These are phyloP conservation scores for Cephalotes varians DNA, from an alignment of 2,888 invertebrate species.

Conservation along the genomic window DNA sequence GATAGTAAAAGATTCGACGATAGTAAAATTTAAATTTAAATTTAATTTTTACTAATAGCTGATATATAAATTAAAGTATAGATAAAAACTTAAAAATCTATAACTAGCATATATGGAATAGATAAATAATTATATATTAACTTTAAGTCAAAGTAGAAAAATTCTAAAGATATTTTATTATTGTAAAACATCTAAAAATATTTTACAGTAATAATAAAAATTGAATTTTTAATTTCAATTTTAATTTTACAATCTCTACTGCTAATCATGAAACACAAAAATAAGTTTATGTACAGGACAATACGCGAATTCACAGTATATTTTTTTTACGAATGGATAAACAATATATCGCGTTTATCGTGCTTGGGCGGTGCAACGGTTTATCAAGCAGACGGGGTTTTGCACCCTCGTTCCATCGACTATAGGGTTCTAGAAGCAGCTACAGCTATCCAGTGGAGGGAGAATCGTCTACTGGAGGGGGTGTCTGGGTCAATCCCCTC, in stretches of 20 bases:
- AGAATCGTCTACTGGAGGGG: slow-evolving; percentile 83
- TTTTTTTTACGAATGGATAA: slow-evolving; percentile 55
- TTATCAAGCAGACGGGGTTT: slow-evolving; percentile 79
- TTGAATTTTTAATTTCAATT: neutral
- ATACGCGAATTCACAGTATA: neutral
- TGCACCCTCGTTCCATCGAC: slow-evolving; percentile 76
- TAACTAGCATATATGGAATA: neutral
- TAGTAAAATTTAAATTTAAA: neutral
- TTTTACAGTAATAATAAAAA: neutral
- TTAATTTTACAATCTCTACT: neutral
- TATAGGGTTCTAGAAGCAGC: slow-evolving; percentile 76
- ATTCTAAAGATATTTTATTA: too few species aligned
- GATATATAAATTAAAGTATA: neutral
- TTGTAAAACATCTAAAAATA: too few species aligned
- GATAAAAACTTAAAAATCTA: neutral
- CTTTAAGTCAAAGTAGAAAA: neutral
- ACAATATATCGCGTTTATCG: slow-evolving; percentile 69
- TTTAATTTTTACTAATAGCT: too few species aligned
- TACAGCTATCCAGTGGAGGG: slow-evolving; percentile 73
- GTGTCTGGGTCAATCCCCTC: slow-evolving; percentile 86
- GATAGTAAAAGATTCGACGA: neutral
- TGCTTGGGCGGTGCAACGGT: slow-evolving; percentile 78
- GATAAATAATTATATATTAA: neutral
- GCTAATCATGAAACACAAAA: neutral
- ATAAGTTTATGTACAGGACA: neutral